Evolutionary conservation across 1,140 invertebrate species (phyloP).

Genomic region (Lethrus apterus): DNA sequence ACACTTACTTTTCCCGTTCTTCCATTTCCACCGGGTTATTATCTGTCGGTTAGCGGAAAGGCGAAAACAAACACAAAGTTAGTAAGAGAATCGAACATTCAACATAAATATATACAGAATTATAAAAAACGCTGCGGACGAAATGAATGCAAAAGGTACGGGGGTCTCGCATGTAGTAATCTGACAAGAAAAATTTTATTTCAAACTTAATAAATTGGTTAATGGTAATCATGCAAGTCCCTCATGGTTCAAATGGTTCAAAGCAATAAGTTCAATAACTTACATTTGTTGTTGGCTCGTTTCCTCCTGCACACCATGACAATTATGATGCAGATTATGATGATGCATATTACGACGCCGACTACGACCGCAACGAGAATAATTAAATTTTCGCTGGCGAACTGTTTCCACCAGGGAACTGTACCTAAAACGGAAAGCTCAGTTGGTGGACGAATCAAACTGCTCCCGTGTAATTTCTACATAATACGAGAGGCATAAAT

Average conservation of each 20-base stretch:
- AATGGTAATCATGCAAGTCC: no score
- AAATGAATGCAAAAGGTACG: background rate
- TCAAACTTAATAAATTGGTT: no score
- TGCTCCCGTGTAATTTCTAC: no score
- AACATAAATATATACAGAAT: conserved; percentile 25
- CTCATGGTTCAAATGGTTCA: conserved; percentile 15
- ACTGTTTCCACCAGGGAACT: conserved; percentile 65
- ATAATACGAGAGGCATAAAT: no score
- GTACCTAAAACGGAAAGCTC: conserved; percentile 46
- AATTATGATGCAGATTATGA: conserved; percentile 76
- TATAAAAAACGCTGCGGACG: background rate
- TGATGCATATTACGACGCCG: conserved; percentile 66
- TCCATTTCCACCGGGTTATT: conserved; percentile 71
- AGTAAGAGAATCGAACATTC: conserved; percentile 40
- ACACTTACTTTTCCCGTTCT: conserved; percentile 75
- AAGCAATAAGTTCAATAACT: conserved; percentile 46
- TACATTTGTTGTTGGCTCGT: conserved; percentile 77
- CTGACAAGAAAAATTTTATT: conserved; percentile 9
- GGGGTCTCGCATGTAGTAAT: conserved; percentile 1
- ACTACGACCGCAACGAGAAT: conserved; percentile 67
- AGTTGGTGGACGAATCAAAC: background rate
- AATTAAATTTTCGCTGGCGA: conserved; percentile 68
- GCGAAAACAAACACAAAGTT: conserved; percentile 44
- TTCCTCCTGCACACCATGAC: conserved; percentile 73
- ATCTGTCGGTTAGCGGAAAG: conserved; percentile 52